Evolutionary conservation across 2,797 vertebrate species (phyloP).

Genomic region (Notoglanidium macrostoma): DNA sequence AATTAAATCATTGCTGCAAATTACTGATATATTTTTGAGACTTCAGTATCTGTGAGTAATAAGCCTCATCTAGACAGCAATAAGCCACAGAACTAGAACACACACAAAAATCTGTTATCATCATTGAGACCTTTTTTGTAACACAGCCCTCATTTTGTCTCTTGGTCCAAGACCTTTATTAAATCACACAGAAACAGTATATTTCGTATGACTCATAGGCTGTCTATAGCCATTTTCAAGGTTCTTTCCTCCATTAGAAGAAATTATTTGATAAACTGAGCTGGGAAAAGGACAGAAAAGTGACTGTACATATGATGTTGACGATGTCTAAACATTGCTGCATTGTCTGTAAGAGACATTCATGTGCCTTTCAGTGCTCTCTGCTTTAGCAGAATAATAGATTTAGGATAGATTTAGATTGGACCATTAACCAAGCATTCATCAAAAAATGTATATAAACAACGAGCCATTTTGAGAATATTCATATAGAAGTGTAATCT

Average conservation of each 20-base stretch:
- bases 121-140: neutral
- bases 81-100: neutral
- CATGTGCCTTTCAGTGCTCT: slow-evolving; percentile 8
- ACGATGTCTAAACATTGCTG: slow-evolving; percentile 7
- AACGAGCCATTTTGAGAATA: neutral
- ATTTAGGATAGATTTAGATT: neutral
- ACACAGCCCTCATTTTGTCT: neutral
- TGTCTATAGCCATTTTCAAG: neutral
- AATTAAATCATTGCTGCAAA: neutral
- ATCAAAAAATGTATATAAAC: neutral
- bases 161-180: neutral
- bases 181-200: neutral
- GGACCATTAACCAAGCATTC: neutral
- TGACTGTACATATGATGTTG: neutral
- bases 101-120: neutral
- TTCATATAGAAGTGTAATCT: neutral
- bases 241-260: neutral
- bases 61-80: neutral
- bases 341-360: slow-evolving; percentile 27
- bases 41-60: neutral
- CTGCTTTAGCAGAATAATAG: neutral
- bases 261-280: neutral
- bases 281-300: neutral
- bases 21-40: neutral
- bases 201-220: slow-evolving; percentile 6